Evolutionary conservation across 2,113 vertebrate genomes (phyloP).

Genomic region (Serilophus lunatus): DNA sequence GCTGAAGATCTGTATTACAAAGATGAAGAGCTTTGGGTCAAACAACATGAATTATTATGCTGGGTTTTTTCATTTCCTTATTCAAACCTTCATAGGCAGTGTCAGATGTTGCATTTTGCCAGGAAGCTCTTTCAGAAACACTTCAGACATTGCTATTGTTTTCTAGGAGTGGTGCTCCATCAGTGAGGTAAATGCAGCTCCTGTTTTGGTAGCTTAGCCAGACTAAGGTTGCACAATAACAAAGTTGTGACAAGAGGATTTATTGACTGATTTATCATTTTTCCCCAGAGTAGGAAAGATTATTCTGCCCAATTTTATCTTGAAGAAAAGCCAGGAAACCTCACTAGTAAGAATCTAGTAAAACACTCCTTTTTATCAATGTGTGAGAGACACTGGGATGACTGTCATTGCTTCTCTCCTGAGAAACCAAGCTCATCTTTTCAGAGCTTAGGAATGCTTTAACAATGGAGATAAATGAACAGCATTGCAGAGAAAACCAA

Average conservation of each 20-base stretch:
- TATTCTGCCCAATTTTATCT: neutral
- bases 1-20: neutral
- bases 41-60: neutral
- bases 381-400: neutral
- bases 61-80: accelerated
- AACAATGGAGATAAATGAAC: neutral
- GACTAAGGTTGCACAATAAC: neutral
- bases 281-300: neutral
- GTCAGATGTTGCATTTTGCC: neutral
- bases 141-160: neutral
- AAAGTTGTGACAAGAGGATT: neutral
- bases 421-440: neutral
- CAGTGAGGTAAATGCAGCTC: neutral
- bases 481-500: neutral
- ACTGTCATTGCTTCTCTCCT: neutral
- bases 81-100: neutral
- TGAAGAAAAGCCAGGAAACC: neutral
- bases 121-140: neutral
- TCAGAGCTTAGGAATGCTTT: neutral
- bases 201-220: neutral
- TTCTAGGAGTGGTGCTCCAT: neutral
- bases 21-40: neutral
- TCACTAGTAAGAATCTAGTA: neutral
- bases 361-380: neutral
- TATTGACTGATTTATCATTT: neutral